Base-by-base conservation (phyloP, 2,888 invertebrate species). In the Eutolmus rufibarbis region DNA sequence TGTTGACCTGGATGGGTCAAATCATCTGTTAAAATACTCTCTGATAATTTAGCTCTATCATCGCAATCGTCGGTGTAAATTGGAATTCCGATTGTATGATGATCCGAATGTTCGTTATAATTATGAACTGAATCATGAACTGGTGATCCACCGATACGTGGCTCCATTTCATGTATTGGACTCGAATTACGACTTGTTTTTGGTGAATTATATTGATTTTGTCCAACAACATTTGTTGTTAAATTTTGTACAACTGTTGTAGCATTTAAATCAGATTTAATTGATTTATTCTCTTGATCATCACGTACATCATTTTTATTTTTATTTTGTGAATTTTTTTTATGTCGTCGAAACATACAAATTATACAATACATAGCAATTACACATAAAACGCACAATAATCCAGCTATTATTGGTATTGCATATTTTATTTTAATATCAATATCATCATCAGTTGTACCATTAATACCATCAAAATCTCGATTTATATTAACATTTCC, bases 11-110 rank as follows among this genome's bases (percentile, higher is more conserved):
- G 79, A 43, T 87, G 74, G 16, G n/a, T 40, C 9, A 79, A 7
- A 1, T 78, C 66, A 37, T 86, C 77, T 2, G 23, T 34, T n/a
- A 76, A 7, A 1, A 40, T 19, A 19, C 76, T 76, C 14, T 76
- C 76, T 0, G 34, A 37, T 28, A 76, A 19, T 34, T 76, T 76
- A 4, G 76, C 16, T 56, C 93, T 93, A 77, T 93, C 93, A 87
- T 93, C 93, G 43, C 46, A 40, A 90, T 87, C 91, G 31, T 91
- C 92, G 88, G 91, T 92, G 88, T 92, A 93, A 0, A 93, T 90
- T 2, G 93, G 93, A 34, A 93, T 92, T 2, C 93, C 93, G 14
- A 93, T 91, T 31, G 92, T 92, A 87, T 93, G 93, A 88, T 90
- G 91, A 90, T 93, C 93, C 0, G 92, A 91, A 89, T 90, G 90